phyloP scores from a whole-genome alignment of 2,888 invertebrate genomes.

The Bellardia pandia region DNA sequence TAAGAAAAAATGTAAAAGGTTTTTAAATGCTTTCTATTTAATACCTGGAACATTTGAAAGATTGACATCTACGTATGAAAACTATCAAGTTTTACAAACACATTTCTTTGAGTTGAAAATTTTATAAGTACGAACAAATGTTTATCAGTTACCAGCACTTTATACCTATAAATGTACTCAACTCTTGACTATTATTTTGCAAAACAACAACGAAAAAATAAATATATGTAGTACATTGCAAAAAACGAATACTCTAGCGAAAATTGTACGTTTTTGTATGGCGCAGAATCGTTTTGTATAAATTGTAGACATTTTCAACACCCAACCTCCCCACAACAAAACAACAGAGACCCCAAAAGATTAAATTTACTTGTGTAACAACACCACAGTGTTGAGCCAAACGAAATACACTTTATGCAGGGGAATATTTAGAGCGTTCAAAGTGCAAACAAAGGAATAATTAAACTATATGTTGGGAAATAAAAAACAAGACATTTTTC shows the following conservation, averaged over 20 bases:
- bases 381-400: constrained; percentile 36
- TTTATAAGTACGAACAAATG: constrained; percentile 10
- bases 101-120: constrained; percentile 45
- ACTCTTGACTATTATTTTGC: constrained; percentile 60
- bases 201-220: constrained; percentile 31
- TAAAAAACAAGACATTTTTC: neutral
- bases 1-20: too few species aligned
- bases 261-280: constrained; percentile 51
- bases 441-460: neutral
- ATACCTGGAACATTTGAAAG: too few species aligned
- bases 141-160: constrained; percentile 43
- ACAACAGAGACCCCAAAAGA: constrained; percentile 25
- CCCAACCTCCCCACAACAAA: constrained; percentile 57
- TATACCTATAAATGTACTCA: constrained; percentile 44
- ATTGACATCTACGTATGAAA: neutral
- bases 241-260: constrained; percentile 48
- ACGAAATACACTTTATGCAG: neutral
- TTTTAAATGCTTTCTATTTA: too few species aligned
- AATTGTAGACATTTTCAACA: constrained; percentile 66
- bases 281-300: constrained; percentile 72
- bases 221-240: neutral
- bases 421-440: constrained; percentile 14
- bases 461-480: neutral
- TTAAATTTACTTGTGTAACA: constrained; percentile 39
- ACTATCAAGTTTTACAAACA: neutral